Evolutionary conservation across 2,888 invertebrate genomes (phyloP).

Genomic region (Colostygia pectinataria): DNA sequence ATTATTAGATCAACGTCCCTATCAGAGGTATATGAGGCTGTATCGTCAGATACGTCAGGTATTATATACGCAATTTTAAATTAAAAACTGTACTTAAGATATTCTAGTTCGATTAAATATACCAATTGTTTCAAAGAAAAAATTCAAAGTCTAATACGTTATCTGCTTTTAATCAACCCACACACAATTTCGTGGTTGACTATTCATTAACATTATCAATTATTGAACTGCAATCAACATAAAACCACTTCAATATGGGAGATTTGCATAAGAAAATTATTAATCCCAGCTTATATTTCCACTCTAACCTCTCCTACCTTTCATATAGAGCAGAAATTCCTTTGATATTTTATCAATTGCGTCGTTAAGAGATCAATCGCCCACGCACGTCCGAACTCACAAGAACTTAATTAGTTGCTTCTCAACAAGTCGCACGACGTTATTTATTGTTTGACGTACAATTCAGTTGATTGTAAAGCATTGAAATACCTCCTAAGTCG

Average conservation of each 20-base stretch:
- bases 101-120: slow-evolving; percentile 25
- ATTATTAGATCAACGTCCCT: no score
- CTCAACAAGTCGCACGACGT: slow-evolving; percentile 62
- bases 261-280: slow-evolving; percentile 61
- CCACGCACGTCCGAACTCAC: slow-evolving; percentile 65
- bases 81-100: slow-evolving; percentile 14
- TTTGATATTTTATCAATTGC: slow-evolving; percentile 36
- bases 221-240: slow-evolving; percentile 63
- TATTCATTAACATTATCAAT: slow-evolving; percentile 70
- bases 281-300: slow-evolving; percentile 2
- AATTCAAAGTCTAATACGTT: slow-evolving; percentile 19
- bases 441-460: slow-evolving; percentile 72
- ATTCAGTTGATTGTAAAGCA: slow-evolving; percentile 63
- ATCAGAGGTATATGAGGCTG: no score
- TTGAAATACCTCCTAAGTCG: slow-evolving; percentile 57
- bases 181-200: slow-evolving; percentile 47
- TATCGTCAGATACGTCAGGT: no score
- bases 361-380: slow-evolving; percentile 58
- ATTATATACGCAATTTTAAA: slow-evolving; percentile 15
- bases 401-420: slow-evolving; percentile 79
- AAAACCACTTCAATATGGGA: slow-evolving; percentile 54
- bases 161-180: slow-evolving; percentile 38
- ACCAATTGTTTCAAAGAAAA: slow-evolving; percentile 24
- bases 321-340: slow-evolving; percentile 43
- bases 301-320: slow-evolving; percentile 31